Conservation (phyloP, 1,140 invertebrate species). For the Galendromus occidentalis region DNA sequence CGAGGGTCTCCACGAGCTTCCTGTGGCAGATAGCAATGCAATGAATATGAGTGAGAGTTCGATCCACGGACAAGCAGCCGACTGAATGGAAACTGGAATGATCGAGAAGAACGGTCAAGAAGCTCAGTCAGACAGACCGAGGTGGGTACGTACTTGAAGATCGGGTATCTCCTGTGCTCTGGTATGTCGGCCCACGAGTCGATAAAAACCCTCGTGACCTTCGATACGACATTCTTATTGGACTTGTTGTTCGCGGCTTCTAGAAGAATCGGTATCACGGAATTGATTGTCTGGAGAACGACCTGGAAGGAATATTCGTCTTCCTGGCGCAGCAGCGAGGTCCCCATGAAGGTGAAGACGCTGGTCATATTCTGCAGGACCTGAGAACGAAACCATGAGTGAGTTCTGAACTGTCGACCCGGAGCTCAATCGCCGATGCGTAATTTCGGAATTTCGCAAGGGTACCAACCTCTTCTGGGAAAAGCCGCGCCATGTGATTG, state of each 20-base stretch:
- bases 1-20: neutral
- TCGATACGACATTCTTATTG: conserved; percentile 31
- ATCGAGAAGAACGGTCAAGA: too few species aligned
- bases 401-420: neutral
- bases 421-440: too few species aligned
- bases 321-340: conserved; percentile 66
- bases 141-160: conserved; percentile 59
- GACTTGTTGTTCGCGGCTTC: conserved; percentile 24
- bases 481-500: conserved; percentile 46
- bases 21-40: neutral
- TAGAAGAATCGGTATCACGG: conserved; percentile 62
- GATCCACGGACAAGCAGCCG: too few species aligned
- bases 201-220: conserved; percentile 64
- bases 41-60: neutral
- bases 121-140: too few species aligned
- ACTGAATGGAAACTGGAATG: too few species aligned
- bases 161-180: conserved; percentile 52
- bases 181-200: conserved; percentile 71
- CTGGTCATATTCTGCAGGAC: conserved; percentile 77
- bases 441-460: too few species aligned
- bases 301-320: conserved; percentile 84
- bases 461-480: conserved; percentile 7
- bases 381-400: conserved; percentile 36
- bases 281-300: conserved; percentile 69
- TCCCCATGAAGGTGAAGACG: conserved; percentile 88